These are phyloP conservation scores for Tachysurus fulvidraco DNA, from an alignment of 2,113 vertebrate species.

Conservation along the genomic window DNA sequence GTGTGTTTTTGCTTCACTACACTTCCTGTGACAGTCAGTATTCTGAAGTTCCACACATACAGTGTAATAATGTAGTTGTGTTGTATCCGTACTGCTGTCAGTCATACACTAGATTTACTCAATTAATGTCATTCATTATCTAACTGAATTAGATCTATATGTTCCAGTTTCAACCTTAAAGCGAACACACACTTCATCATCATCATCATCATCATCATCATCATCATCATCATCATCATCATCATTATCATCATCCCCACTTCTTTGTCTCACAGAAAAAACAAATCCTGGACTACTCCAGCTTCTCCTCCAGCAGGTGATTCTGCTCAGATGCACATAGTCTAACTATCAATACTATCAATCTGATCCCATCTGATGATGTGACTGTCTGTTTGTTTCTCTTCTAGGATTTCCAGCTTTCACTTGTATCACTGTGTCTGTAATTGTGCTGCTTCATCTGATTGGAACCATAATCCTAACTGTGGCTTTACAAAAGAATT, in stretches of 20 bases:
- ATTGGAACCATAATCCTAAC: constrained; percentile 23
- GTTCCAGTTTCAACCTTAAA: no score
- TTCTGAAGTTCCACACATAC: no score
- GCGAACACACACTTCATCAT: no score
- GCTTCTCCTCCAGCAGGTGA: background rate
- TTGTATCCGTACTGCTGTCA: no score
- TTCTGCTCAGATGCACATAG: background rate
- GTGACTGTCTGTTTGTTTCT: background rate
- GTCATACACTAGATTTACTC: no score
- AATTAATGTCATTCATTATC: no score
- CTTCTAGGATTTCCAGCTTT: background rate
- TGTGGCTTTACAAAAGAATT: background rate
- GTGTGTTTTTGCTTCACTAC: background rate
- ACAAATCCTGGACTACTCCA: background rate
- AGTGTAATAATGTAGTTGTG: no score
- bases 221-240: background rate
- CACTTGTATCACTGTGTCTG: background rate
- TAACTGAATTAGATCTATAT: no score
- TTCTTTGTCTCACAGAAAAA: background rate
- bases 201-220: no score
- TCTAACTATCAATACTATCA: background rate
- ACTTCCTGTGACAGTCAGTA: background rate
- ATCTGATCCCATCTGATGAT: background rate
- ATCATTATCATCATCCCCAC: background rate
- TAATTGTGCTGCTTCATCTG: constrained; percentile 60